Base-by-base conservation (phyloP, 2,888 invertebrate genomes). In the Aquatica leii region DNA sequence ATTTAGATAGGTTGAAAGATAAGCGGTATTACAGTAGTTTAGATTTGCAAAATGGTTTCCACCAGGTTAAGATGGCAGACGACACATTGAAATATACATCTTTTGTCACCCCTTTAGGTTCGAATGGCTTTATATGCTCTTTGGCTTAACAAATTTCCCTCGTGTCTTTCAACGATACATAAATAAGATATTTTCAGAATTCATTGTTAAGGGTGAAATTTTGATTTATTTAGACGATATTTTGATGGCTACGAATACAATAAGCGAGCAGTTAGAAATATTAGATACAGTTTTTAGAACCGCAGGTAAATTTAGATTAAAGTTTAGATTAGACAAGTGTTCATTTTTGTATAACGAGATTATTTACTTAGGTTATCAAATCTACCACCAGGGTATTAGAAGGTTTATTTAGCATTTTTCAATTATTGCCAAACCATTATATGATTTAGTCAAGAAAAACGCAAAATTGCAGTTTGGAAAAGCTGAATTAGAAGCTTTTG, bases 51-150 rank as follows among this genome's bases (percentile, higher is more conserved):
- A 6, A 31, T 31, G 37, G 37, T 37, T 37, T 37, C 37, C 37
- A 37, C 37, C 37, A 37, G 9, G 37, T 37, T 37, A 37, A 37
- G 37, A 37, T 37, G 37, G 37, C 37, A 31, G 31, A 31, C 9
- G 31, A 31, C 31, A 6, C 31, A 37, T n/a, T 37, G 3, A 37
- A 37, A 37, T 37, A 37, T 37, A 37, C 37, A 37, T 37, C 37
- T 37, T 37, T 37, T n/a, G 37, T 37, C 37, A 37, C 37, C 12
- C 37, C 37, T n/a, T n/a, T n/a, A n/a, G n/a, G n/a, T n/a, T n/a
- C n/a, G n/a, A n/a, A n/a, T n/a, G n/a, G n/a, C n/a, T n/a, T n/a
- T n/a, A n/a, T n/a, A n/a, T n/a, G n/a, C n/a, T n/a, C n/a, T n/a
- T n/a, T n/a, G n/a, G n/a, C n/a, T n/a, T n/a, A n/a, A n/a, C n/a